Base-by-base conservation (phyloP, 2,797 vertebrate genomes). In the Prunella strophiata region DNA sequence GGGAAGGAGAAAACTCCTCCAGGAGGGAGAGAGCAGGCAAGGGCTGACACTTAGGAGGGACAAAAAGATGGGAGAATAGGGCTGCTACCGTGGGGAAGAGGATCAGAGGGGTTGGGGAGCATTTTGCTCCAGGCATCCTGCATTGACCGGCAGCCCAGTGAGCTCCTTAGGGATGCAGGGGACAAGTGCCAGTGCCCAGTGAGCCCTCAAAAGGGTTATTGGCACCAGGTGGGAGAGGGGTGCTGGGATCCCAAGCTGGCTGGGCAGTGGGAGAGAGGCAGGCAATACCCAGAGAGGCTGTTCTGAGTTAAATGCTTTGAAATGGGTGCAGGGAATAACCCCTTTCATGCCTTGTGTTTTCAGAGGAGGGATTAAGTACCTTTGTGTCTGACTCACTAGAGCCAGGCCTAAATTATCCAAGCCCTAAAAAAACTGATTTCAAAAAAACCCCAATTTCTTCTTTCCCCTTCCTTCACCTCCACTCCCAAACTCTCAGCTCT, bases 1-100 rank as follows among this genome's bases (percentile, higher is more conserved):
- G 51, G 91, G 89, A 92, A 93, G 96, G 97, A 97, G 92, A 96
- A 88, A 91, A 93, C 85, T 94, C 89, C 50, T 78, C 42, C 3
- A 93, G 93, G 96, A 93, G 91, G 52, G 45, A 86, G 84, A 85
- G 74, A 85, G 88, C 10, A 7, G 47, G 62, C 25, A 85, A 93
- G 93, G 84, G 51, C 47, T 40, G 50, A 36, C 55, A 20, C 85
- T 81, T 54, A 22, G 34, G 71, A 42, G 16, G 23, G 86, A 61
- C 81, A 68, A 40, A 79, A 52, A 22, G 85, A 62, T 2, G 4
- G 50, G 62, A 67, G 59, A 70, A 68, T 50, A 45, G 40, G 34
- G 43, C 45, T 91, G 77, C 11, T 30, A 4, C 26, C 0, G 0
- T 7, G 5, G 8, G 23, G 10, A 68, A 11, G 55, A 42, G 42